A percentile compares a stretch with the other conserved stretches of the same genome.
Conservation (phyloP, 1,140 invertebrate genomes). For the Drosophila trapezifrons region DNA sequence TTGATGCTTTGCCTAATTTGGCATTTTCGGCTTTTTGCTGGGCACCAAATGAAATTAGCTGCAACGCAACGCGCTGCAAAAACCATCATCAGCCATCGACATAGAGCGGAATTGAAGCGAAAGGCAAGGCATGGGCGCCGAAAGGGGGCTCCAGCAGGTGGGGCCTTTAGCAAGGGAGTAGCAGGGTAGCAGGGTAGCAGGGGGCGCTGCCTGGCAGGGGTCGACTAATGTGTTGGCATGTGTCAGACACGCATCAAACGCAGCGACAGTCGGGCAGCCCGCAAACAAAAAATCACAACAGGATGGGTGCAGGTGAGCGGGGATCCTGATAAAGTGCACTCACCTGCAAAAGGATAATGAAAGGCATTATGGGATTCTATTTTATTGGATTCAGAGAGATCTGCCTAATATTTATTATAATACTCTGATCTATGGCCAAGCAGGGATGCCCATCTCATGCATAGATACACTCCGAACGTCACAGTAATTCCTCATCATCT, state of each 20-base stretch:
- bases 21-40: conserved; percentile 47
- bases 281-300: conserved; percentile 5
- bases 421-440: too few relatives aligned
- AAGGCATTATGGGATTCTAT: neutral
- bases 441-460: too few relatives aligned
- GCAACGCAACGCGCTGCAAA: conserved; percentile 12
- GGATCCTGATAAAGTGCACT: conserved; percentile 3
- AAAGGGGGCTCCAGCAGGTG: conserved; percentile 13
- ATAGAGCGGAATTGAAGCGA: conserved; percentile 16
- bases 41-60: conserved; percentile 50
- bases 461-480: too few relatives aligned
- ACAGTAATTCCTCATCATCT: too few relatives aligned
- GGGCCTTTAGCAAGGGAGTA: neutral
- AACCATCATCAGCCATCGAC: conserved; percentile 12
- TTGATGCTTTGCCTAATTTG: conserved; percentile 63
- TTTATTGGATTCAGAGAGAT: neutral
- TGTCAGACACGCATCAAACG: conserved; percentile 73
- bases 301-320: conserved; percentile 25
- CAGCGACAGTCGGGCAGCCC: conserved; percentile 38
- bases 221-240: conserved; percentile 75
- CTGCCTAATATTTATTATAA: neutral
- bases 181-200: too few relatives aligned
- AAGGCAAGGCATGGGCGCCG: neutral
- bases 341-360: conserved; percentile 11
- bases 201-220: conserved; percentile 32